A percentile compares a stretch with the other conserved stretches of the same genome.
Evolutionary conservation across 2,797 vertebrate genomes (phyloP).

Genomic region (Glossophaga mutica): DNA sequence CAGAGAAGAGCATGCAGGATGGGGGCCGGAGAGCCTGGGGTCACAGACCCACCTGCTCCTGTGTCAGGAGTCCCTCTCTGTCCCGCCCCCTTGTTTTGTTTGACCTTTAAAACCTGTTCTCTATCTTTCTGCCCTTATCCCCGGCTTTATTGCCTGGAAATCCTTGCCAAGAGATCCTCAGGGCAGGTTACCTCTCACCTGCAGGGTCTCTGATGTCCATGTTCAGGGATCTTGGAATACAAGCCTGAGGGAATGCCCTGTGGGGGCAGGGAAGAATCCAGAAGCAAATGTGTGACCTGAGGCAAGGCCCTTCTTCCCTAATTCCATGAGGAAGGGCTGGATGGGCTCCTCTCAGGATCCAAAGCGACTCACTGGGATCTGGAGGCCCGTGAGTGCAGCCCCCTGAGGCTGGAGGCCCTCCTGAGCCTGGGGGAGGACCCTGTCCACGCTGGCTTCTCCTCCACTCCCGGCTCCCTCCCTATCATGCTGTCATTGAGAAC

Average conservation of each 20-base stretch:
- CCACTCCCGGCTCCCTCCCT: not conserved
- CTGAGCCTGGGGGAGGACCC: not conserved
- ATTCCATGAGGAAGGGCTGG: not conserved
- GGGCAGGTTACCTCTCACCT: not conserved
- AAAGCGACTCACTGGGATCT: not conserved
- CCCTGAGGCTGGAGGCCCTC: fast-evolving
- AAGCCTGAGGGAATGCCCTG: not conserved
- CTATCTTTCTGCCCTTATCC: fast-evolving
- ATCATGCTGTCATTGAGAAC: fast-evolving
- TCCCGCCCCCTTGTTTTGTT: not conserved
- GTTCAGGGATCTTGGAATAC: not conserved
- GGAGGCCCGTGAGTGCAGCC: not conserved
- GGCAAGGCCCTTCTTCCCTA: not conserved
- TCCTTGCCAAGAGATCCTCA: not conserved
- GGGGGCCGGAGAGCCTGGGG: not conserved
- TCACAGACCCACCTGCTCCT: fast-evolving
- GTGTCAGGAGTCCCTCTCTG: not conserved
- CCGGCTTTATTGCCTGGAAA: not conserved
- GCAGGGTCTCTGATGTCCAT: not conserved
- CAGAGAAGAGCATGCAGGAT: too few species aligned
- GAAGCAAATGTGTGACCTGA: not conserved
- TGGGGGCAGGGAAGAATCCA: not conserved
- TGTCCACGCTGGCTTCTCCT: fast-evolving
- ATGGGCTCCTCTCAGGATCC: not conserved
- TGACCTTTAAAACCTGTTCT: not conserved